Evolutionary conservation across 2,113 vertebrate species (phyloP).

Genomic region (Sisor rabdophorus): DNA sequence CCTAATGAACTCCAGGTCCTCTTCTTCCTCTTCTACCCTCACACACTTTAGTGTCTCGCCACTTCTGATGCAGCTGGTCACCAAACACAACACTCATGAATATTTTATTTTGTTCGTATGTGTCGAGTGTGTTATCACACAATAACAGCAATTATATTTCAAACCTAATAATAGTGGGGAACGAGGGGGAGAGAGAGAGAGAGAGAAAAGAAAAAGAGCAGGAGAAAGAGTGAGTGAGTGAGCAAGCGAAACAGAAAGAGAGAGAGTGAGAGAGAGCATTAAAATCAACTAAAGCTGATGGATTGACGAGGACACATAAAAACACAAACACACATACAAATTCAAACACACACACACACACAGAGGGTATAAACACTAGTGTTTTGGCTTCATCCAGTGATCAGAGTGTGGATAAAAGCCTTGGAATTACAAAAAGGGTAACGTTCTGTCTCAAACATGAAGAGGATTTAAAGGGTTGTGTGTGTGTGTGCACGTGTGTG

Average conservation of each 20-base stretch:
- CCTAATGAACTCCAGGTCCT: slow-evolving; percentile 25
- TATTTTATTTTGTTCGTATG: slow-evolving; percentile 27
- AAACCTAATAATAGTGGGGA: background rate
- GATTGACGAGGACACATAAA: background rate
- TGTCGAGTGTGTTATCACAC: slow-evolving; percentile 6
- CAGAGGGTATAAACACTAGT: background rate
- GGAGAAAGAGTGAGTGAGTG: background rate
- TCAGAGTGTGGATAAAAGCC: slow-evolving; percentile 24
- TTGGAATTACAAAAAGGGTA: slow-evolving; percentile 26
- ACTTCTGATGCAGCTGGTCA: slow-evolving; percentile 25
- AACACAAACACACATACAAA: background rate
- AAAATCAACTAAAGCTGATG: slow-evolving; percentile 18
- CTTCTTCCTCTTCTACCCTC: slow-evolving; percentile 14
- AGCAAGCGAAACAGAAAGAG: background rate
- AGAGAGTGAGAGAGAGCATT: slow-evolving; percentile 12
- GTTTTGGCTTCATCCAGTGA: slow-evolving; percentile 25
- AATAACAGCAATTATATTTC: slow-evolving; percentile 39
- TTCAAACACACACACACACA: slow-evolving; percentile 29
- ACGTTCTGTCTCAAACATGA: slow-evolving; percentile 25
- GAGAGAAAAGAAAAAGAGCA: background rate
- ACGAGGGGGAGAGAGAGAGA: background rate
- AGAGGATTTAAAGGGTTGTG: slow-evolving; percentile 36
- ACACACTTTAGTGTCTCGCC: slow-evolving; percentile 8
- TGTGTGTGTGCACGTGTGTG: slow-evolving; percentile 20
- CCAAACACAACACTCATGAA: slow-evolving; percentile 25